Base-by-base conservation (phyloP, 2,888 invertebrate genomes). In the Agonopterix arenella region DNA sequence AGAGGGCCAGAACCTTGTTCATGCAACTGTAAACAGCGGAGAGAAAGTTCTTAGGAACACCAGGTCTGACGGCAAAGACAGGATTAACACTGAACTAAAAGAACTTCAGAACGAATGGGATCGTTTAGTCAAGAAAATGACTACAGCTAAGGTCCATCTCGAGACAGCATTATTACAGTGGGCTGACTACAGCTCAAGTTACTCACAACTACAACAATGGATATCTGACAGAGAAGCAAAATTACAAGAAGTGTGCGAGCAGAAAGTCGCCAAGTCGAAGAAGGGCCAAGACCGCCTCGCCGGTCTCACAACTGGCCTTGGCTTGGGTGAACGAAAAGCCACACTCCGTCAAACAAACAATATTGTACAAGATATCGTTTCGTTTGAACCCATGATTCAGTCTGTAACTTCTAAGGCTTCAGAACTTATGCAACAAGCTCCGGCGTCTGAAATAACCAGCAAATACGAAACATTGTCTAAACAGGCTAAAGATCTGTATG, bases 321-420 rank as follows among this genome's bases (percentile, higher is more conserved):
- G 94, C 50, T 92, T 95, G 46, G 96, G 96, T 48, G 97, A 97
- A 76, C 91, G 96, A 50, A 97, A 96, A 81, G 97, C 97, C 5
- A 96, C 94, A 66, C 90, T 97, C 45, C 91, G 97, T 60, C 96
- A 96, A 85, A 97, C 97, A 51, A 96, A 97, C 84, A 97, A 96
- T 78, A 96, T 98, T 71, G 97, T 98, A 44, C 97, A 98, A 86
- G 98, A 98, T 83, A 98, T 98, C 72, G 96, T 97, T 60, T 96
- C 97, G 48, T 97, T 98, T 83, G 97, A 98, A 79, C 98, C 98
- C 47, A 97, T 98, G 96, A 97, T 98, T 66, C 97, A 97, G 78
- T 97, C 97, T 44, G 97, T 98, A 42, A 94, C 96, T 50, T 95
- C 95, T 48, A 98, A 98, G 89, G 98, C 97, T 56, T 96, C 96